These are phyloP conservation scores for Scarus forsteni DNA, from an alignment of 2,797 vertebrate species.

Conservation along the genomic window DNA sequence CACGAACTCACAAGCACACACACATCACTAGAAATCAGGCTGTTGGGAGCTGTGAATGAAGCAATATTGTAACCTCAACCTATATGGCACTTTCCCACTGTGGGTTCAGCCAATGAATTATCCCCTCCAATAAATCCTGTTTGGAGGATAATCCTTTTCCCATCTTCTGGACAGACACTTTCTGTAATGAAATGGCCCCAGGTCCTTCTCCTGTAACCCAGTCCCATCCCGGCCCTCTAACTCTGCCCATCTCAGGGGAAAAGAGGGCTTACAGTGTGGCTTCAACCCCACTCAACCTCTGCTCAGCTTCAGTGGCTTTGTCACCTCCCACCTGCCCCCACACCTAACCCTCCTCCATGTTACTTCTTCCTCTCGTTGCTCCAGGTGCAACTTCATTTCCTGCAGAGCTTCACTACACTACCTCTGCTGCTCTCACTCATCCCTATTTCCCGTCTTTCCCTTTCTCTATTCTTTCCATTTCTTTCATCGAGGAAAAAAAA, in stretches of 20 bases:
- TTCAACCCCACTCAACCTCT: conserved; percentile 81
- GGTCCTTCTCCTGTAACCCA: conserved; percentile 82
- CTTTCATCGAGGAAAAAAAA: conserved; percentile 30
- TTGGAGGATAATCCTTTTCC: conserved; percentile 89
- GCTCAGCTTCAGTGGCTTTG: conserved; percentile 77
- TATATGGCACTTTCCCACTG: conserved; percentile 84
- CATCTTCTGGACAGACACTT: conserved; percentile 89
- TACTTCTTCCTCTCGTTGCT: conserved; percentile 69
- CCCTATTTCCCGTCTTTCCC: conserved; percentile 16
- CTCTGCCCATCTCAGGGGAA: conserved; percentile 76
- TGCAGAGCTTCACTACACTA: conserved; percentile 40
- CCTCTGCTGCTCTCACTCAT: conserved; percentile 54
- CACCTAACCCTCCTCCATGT: conserved; percentile 66
- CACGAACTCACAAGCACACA: conserved; percentile 58
- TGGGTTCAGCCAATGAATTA: conserved; percentile 87
- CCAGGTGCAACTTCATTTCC: conserved; percentile 76
- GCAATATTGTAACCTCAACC: conserved; percentile 88
- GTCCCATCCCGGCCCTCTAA: conserved; percentile 76
- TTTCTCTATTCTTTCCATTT: conserved; percentile 15
- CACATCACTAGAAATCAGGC: conserved; percentile 69
- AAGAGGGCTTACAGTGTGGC: conserved; percentile 78
- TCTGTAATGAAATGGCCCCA: conserved; percentile 88
- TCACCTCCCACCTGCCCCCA: conserved; percentile 72
- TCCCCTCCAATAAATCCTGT: conserved; percentile 89
- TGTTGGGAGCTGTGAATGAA: conserved; percentile 83